phyloP scores from a whole-genome alignment of 2,888 invertebrate species.

The Protonemura montana region DNA sequence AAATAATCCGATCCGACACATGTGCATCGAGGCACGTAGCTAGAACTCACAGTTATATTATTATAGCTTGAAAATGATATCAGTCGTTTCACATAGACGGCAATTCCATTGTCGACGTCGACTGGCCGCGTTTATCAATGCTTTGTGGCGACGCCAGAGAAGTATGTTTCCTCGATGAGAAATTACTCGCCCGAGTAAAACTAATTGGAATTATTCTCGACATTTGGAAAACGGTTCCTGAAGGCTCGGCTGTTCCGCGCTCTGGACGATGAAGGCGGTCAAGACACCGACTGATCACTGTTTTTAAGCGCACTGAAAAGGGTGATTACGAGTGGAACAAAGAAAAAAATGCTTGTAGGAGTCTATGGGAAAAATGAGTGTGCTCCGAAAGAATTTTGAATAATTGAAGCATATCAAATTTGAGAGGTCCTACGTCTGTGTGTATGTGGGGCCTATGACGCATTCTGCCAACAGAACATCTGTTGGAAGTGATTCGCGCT shows the following conservation, averaged over 20 bases:
- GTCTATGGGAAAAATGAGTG: neutral
- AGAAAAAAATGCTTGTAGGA: neutral
- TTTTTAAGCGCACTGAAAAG: neutral
- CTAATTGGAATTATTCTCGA: constrained; percentile 7
- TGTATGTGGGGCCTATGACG: neutral
- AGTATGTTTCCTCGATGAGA: neutral
- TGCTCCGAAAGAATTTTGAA: neutral
- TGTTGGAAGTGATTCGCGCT: neutral
- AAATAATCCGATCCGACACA: neutral
- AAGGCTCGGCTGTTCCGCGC: neutral
- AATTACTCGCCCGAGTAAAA: constrained; percentile 12
- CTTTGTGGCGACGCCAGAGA: neutral
- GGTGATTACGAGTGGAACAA: neutral
- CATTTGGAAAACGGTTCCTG: neutral
- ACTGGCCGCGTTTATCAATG: too few relatives aligned
- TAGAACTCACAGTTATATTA: neutral
- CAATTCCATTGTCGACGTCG: too few relatives aligned
- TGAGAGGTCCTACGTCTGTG: neutral
- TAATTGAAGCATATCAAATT: neutral
- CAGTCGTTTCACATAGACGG: too few relatives aligned
- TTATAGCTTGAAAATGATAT: neutral
- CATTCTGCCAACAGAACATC: neutral
- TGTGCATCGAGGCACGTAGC: neutral
- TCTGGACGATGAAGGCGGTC: neutral
- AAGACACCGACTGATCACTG: neutral